phyloP scores from a whole-genome alignment of 2,888 invertebrate genomes.

The Phengaris alcon region DNA sequence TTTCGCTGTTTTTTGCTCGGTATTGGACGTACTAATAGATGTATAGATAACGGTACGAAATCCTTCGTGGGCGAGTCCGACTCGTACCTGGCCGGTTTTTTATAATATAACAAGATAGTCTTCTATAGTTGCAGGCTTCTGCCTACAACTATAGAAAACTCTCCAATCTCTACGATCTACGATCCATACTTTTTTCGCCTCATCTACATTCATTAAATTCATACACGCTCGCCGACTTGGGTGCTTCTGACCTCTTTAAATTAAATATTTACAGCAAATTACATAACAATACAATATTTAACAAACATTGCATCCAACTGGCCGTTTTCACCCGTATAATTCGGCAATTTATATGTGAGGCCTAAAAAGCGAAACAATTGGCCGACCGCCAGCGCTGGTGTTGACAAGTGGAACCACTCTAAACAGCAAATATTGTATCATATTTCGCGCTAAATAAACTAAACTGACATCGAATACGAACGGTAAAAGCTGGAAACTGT shows the following conservation, averaged over 20 bases:
- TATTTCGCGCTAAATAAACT: slow-evolving; percentile 18
- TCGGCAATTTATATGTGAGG: slow-evolving; percentile 9
- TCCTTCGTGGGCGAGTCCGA: too few species aligned
- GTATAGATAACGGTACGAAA: too few species aligned
- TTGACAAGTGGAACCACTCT: slow-evolving; percentile 33
- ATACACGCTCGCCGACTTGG: not conserved
- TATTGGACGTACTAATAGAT: too few species aligned
- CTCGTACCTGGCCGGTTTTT: too few species aligned
- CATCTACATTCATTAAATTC: not conserved
- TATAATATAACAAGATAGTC: too few species aligned
- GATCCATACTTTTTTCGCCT: too few species aligned
- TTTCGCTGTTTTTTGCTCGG: too few species aligned
- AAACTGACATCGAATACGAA: not conserved
- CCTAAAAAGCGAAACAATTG: slow-evolving; percentile 35
- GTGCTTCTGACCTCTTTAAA: not conserved
- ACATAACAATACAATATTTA: not conserved
- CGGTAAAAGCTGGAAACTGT: not conserved
- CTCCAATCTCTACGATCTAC: too few species aligned
- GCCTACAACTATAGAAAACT: too few species aligned
- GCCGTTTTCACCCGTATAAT: not conserved
- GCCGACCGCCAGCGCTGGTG: slow-evolving; percentile 37
- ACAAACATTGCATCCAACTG: not conserved
- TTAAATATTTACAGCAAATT: not conserved
- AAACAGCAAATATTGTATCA: slow-evolving; percentile 30
- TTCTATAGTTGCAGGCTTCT: too few species aligned